Evolutionary conservation across 2,797 vertebrate genomes (phyloP).

Genomic region (Numenius phaeopus): DNA sequence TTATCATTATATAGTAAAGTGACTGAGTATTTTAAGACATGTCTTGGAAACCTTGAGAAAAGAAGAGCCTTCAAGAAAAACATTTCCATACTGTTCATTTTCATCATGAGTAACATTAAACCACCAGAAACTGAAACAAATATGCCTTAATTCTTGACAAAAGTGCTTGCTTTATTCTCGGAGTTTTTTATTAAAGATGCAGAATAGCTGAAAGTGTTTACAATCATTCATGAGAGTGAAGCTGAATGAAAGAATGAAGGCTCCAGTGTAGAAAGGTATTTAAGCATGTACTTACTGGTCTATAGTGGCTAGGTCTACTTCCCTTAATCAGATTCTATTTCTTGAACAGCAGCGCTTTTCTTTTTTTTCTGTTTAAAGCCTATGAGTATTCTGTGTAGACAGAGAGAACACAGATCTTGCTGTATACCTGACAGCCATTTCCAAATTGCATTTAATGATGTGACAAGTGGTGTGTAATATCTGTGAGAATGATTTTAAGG

Average conservation of each 20-base stretch:
- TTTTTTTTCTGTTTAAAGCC: background rate
- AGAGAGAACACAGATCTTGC: background rate
- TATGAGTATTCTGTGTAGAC: background rate
- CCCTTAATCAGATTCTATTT: background rate
- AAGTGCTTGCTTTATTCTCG: background rate
- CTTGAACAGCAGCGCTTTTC: background rate
- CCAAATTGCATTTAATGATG: conserved; percentile 38
- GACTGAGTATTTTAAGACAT: background rate
- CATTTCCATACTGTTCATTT: background rate
- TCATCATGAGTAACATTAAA: background rate
- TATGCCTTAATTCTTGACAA: background rate
- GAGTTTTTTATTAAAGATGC: background rate
- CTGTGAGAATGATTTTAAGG: conserved; percentile 37
- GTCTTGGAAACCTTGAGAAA: background rate
- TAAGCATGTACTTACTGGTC: background rate
- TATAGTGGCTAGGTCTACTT: background rate
- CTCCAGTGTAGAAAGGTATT: background rate
- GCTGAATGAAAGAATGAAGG: background rate
- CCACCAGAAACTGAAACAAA: background rate
- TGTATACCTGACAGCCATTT: conserved; percentile 30
- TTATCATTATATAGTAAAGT: background rate
- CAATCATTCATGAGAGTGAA: background rate
- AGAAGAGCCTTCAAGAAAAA: background rate
- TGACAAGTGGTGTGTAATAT: conserved; percentile 13
- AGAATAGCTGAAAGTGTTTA: background rate